Conservation (phyloP, 2,113 vertebrate species). For the Galeopterus variegatus region DNA sequence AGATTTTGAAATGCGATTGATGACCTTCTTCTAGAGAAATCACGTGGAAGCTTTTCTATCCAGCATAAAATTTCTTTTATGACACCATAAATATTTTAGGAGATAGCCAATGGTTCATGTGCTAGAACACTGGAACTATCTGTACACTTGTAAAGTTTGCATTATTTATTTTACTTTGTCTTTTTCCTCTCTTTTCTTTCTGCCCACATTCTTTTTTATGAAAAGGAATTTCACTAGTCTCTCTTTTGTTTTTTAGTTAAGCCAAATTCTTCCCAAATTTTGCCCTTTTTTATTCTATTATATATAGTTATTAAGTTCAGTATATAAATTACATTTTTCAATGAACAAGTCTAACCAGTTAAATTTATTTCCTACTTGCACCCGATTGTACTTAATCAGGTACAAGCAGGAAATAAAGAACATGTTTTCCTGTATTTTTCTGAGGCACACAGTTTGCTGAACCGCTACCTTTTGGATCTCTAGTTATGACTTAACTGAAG, state of each 20-base stretch:
- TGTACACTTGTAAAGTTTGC: not conserved
- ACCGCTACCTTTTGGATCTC: not conserved
- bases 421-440: not conserved
- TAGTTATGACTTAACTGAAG: not conserved
- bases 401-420: slow-evolving; percentile 45
- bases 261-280: not conserved
- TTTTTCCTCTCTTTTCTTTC: not conserved
- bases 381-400: not conserved
- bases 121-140: not conserved
- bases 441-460: not conserved
- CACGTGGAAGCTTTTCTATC: not conserved
- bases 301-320: not conserved
- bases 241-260: not conserved
- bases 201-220: not conserved
- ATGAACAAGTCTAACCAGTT: not conserved
- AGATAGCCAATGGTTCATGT: not conserved
- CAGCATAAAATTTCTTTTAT: not conserved
- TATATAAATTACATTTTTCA: not conserved
- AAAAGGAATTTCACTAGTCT: not conserved
- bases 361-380: slow-evolving; percentile 3
- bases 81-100: not conserved
- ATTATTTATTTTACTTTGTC: not conserved
- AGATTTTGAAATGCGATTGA: not conserved
- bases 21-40: not conserved
- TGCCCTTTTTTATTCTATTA: not conserved